Evolutionary conservation across 2,888 invertebrate species (phyloP), one percentile per base, ranked within the genome.

Genomic region (Drosophila ezoana): DNA sequence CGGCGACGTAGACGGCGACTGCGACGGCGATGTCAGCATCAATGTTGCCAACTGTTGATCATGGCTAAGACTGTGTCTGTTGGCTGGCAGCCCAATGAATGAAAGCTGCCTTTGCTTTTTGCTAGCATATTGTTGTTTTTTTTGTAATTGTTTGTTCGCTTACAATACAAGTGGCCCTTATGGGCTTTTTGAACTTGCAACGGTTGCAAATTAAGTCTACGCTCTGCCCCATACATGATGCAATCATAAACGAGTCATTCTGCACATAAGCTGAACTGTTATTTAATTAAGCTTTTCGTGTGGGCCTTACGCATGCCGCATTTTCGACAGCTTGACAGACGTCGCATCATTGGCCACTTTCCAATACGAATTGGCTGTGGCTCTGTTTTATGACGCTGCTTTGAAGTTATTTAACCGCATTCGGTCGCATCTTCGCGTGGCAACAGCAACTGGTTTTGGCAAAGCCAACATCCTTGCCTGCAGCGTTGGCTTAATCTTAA

Each of bases 131-230:
- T 63, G 52, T 43, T 38, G 10, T 23, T 37, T 14, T 59, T 63
- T 32, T 13, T 51, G 51, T 14, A 48, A 28, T 37, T 40, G 44
- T 44, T 45, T 59, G 52, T 9, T 40, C 62, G 41, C 28, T 63
- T 66, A 62, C 56, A 64, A 38, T 44, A 37, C 41, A 67, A 79
- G 41, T 61, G 64, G 66, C 71, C 79, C 81, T 81, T 65, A 61
- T 81, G 81, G 74, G 68, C 76, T 60, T 68, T 63, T 78, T 84
- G 84, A 89, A 89, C 89, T 89, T 89, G 73, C 72, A 68, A 41
- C 38, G 44, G 57, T 58, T 71, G 87, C 78, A 62, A 70, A 74
- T 77, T 61, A 57, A 53, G 43, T 67, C 64, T 52, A 35, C 44
- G 20, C 44, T 38, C 18, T 43, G 65, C 14, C 45, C 66, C 52